Conservation (phyloP, 2,797 vertebrate species). For the Pitangus sulphuratus region DNA sequence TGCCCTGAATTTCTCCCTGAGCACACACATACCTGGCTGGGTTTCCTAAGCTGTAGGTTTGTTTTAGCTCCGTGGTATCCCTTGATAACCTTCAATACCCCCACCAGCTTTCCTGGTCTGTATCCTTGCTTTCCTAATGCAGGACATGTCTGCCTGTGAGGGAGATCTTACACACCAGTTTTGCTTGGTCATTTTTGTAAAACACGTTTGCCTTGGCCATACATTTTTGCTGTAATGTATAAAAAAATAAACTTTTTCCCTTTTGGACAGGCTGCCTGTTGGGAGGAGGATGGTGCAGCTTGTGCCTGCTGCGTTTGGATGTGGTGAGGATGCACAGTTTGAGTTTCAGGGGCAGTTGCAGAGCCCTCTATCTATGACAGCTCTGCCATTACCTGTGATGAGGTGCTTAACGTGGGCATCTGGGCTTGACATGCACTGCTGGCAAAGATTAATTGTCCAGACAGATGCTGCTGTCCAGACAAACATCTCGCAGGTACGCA, state of each 20-base stretch:
- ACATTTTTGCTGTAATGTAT: not conserved
- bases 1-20: not conserved
- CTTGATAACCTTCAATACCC: not conserved
- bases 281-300: not conserved
- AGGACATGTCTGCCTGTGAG: not conserved
- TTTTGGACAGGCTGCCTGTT: not conserved
- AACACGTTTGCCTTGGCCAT: fast-evolving
- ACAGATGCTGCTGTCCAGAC: slow-evolving; percentile 18
- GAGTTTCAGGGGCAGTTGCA: not conserved
- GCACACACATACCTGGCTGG: fast-evolving
- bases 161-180: not conserved
- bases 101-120: not conserved
- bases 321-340: not conserved
- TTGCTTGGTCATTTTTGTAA: not conserved
- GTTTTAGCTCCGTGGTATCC: not conserved
- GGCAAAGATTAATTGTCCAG: slow-evolving; percentile 19
- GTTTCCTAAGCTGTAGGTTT: not conserved
- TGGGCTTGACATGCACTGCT: not conserved
- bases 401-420: not conserved
- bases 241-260: not conserved
- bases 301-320: not conserved
- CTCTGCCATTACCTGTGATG: not conserved
- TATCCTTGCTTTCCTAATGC: not conserved
- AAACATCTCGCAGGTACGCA: not conserved
- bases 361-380: not conserved